These are phyloP conservation scores for Phrynocephalus guinanensis DNA, from an alignment of 2,797 vertebrate genomes.

Conservation along the genomic window DNA sequence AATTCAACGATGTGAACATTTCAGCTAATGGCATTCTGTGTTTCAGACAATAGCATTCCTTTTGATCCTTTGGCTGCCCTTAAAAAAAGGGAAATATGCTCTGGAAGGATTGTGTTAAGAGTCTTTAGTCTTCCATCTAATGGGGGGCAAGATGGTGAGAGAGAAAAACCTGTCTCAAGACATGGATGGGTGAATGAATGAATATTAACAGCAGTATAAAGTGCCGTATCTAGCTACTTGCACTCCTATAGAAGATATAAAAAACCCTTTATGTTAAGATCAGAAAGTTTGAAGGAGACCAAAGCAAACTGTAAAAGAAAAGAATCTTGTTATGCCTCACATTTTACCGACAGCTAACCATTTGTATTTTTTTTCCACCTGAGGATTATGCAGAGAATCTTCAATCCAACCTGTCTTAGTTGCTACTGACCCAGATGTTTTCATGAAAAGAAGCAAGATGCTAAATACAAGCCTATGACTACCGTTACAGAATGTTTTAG, in stretches of 20 bases:
- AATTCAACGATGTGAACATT: constrained; percentile 77
- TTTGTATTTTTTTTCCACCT: background rate
- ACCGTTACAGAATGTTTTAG: background rate
- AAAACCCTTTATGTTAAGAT: background rate
- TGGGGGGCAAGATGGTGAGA: constrained; percentile 70
- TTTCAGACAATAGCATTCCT: constrained; percentile 75
- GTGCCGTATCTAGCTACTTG: constrained; percentile 48
- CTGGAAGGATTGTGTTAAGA: constrained; percentile 75
- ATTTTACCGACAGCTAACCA: background rate
- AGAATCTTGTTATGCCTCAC: constrained; percentile 5
- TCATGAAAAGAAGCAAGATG: constrained; percentile 16
- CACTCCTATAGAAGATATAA: background rate
- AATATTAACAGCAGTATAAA: constrained; percentile 57
- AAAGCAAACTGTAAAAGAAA: constrained; percentile 46
- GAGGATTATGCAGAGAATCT: background rate
- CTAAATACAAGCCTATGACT: background rate
- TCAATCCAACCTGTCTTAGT: constrained; percentile 8
- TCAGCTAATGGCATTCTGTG: constrained; percentile 69
- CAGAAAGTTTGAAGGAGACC: background rate
- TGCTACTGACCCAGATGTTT: constrained; percentile 12
- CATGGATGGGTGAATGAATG: constrained; percentile 43
- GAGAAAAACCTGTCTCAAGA: constrained; percentile 54
- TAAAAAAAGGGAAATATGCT: constrained; percentile 75
- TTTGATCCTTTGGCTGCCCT: constrained; percentile 73
- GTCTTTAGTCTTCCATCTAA: constrained; percentile 68